A percentile compares a stretch with the other conserved stretches of the same genome.
Evolutionary conservation across 2,797 vertebrate genomes (phyloP).

Genomic region (Enteromius radiatus): DNA sequence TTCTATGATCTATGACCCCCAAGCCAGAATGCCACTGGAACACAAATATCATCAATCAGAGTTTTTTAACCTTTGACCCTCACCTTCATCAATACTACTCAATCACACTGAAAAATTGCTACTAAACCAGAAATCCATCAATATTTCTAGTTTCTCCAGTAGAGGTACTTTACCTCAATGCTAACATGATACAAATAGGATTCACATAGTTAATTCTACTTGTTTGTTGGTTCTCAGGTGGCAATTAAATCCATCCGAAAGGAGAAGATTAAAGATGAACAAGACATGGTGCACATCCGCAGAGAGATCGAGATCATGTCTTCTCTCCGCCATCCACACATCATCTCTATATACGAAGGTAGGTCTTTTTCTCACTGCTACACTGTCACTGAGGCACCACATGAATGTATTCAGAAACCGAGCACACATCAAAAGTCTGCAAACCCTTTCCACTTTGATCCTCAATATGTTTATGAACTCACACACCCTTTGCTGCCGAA

Average conservation of each 20-base stretch:
- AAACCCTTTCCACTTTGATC: background rate
- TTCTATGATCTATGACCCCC: conserved; percentile 35
- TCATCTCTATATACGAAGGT: conserved; percentile 94
- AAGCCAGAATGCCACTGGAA: conserved; percentile 19
- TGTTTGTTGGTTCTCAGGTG: conserved; percentile 56
- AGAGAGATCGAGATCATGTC: conserved; percentile 95
- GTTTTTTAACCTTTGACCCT: conserved; percentile 7
- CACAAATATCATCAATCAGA: conserved; percentile 19
- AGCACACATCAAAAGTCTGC: conserved; percentile 6
- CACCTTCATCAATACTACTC: conserved; percentile 23
- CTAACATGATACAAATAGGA: background rate
- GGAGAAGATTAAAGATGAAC: conserved; percentile 92
- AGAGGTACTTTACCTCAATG: background rate
- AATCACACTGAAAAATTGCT: conserved; percentile 1
- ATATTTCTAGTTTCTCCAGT: background rate
- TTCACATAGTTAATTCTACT: background rate
- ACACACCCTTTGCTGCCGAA: background rate
- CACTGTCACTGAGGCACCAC: background rate
- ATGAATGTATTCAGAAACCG: background rate
- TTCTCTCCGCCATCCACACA: conserved; percentile 89
- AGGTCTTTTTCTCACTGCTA: conserved; percentile 56
- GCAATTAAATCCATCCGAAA: conserved; percentile 75
- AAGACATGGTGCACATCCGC: conserved; percentile 93
- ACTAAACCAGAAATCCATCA: conserved; percentile 3
- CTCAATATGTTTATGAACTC: background rate